Percentiles rank a stretch among this genome's conserved stretches.
phyloP scores from a whole-genome alignment of 2,888 invertebrate species.

The Priocnemis perturbator region DNA sequence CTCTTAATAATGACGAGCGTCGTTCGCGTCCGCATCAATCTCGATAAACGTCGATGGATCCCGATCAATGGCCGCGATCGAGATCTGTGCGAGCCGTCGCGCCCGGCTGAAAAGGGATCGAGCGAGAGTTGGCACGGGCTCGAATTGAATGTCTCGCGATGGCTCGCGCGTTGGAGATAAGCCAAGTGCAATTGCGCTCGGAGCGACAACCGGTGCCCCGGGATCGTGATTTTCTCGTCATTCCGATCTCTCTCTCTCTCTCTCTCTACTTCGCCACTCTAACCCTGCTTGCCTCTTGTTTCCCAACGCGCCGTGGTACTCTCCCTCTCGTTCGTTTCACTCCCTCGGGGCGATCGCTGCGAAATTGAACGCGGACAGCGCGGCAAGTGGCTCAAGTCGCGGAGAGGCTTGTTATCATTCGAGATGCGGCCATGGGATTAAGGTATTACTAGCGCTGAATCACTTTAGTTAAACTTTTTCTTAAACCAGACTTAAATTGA shows the following conservation, averaged over 20 bases:
- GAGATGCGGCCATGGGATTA: no score
- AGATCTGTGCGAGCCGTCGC: no score
- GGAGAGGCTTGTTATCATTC: no score
- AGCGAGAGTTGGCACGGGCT: not conserved
- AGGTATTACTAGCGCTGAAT: no score
- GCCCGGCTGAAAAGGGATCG: conserved; percentile 1
- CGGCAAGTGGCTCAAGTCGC: no score
- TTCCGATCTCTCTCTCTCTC: conserved; percentile 8
- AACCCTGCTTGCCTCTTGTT: no score
- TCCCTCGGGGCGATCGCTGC: conserved; percentile 4
- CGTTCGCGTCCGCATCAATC: no score
- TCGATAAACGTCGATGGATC: not conserved
- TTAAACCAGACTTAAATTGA: no score
- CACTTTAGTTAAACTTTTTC: no score
- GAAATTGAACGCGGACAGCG: not conserved
- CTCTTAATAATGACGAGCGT: no score
- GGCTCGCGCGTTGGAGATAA: not conserved
- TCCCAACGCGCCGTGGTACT: conserved; percentile 9
- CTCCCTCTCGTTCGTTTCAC: not conserved
- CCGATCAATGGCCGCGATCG: not conserved
- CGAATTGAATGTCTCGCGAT: not conserved
- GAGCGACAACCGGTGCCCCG: not conserved
- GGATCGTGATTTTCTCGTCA: not conserved
- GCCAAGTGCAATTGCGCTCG: conserved; percentile 4
- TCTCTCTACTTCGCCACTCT: conserved; percentile 11